These are phyloP conservation scores for Spodoptera frugiperda DNA, from an alignment of 1,140 invertebrate genomes.

Conservation along the genomic window DNA sequence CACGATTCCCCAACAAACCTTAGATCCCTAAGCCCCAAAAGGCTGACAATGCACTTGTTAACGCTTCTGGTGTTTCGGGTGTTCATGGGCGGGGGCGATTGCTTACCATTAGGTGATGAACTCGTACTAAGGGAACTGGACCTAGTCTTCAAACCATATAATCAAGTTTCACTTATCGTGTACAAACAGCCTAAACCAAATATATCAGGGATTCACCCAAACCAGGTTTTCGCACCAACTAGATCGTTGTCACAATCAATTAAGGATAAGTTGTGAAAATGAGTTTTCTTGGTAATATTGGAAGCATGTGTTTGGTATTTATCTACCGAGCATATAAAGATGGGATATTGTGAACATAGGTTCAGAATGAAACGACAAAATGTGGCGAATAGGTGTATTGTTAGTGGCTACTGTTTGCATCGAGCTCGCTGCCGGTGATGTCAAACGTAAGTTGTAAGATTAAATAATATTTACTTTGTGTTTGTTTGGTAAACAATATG, in stretches of 20 bases:
- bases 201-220: slow-evolving; percentile 43
- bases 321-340: slow-evolving; percentile 65
- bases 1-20: too few relatives aligned
- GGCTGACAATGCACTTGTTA: too few relatives aligned
- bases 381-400: slow-evolving; percentile 65
- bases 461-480: too few relatives aligned
- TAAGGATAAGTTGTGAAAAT: slow-evolving; percentile 56
- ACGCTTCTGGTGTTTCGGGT: too few relatives aligned
- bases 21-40: too few relatives aligned
- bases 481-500: too few relatives aligned
- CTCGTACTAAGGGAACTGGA: too few relatives aligned
- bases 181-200: slow-evolving; percentile 30
- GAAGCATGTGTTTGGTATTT: slow-evolving; percentile 46
- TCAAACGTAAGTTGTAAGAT: slow-evolving; percentile 62
- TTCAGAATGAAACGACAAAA: slow-evolving; percentile 55
- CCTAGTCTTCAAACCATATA: background rate
- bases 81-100: too few relatives aligned
- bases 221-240: slow-evolving; percentile 54
- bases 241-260: slow-evolving; percentile 55
- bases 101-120: too few relatives aligned
- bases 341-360: slow-evolving; percentile 50
- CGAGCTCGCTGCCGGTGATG: slow-evolving; percentile 48
- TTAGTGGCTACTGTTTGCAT: slow-evolving; percentile 52
- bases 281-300: slow-evolving; percentile 56
- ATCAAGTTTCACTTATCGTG: slow-evolving; percentile 20